Conservation (phyloP, 2,888 invertebrate species). For the Cetonia aurata region DNA sequence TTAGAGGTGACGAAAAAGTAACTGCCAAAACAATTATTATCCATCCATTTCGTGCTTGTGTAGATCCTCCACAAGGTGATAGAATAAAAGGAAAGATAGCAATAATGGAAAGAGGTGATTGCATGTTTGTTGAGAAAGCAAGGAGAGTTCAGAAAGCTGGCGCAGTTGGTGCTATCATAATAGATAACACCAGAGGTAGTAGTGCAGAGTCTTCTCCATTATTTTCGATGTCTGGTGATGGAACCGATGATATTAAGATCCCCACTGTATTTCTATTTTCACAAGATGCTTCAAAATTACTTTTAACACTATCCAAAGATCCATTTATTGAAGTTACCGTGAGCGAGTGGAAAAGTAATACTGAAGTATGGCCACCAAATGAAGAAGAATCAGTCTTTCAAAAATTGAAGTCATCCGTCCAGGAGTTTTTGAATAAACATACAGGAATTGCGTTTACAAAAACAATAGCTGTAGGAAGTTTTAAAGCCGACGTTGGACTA, state of each 20-base stretch:
- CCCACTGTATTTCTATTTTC: slow-evolving; percentile 93
- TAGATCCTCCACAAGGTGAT: slow-evolving; percentile 71
- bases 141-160: slow-evolving; percentile 85
- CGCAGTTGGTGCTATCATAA: slow-evolving; percentile 86
- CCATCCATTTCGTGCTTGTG: slow-evolving; percentile 79
- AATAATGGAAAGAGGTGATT: slow-evolving; percentile 90
- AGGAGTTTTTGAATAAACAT: slow-evolving; percentile 65
- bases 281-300: slow-evolving; percentile 79
- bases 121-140: slow-evolving; percentile 97
- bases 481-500: slow-evolving; percentile 61
- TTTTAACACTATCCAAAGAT: slow-evolving; percentile 71
- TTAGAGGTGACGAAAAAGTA: slow-evolving; percentile 75
- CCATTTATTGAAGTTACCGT: slow-evolving; percentile 71
- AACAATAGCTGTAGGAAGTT: slow-evolving; percentile 60
- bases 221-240: slow-evolving; percentile 98
- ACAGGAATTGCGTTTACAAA: slow-evolving; percentile 63
- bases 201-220: slow-evolving; percentile 82
- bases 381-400: slow-evolving; percentile 67
- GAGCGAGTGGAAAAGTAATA: slow-evolving; percentile 66
- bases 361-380: slow-evolving; percentile 66
- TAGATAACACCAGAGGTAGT: slow-evolving; percentile 84
- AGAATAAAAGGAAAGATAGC: slow-evolving; percentile 80
- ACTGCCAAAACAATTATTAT: slow-evolving; percentile 76
- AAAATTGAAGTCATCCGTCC: slow-evolving; percentile 65
- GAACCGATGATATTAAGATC: slow-evolving; percentile 85